Evolutionary conservation across 2,888 invertebrate species (phyloP).

Genomic region (Sisyra nigra): DNA sequence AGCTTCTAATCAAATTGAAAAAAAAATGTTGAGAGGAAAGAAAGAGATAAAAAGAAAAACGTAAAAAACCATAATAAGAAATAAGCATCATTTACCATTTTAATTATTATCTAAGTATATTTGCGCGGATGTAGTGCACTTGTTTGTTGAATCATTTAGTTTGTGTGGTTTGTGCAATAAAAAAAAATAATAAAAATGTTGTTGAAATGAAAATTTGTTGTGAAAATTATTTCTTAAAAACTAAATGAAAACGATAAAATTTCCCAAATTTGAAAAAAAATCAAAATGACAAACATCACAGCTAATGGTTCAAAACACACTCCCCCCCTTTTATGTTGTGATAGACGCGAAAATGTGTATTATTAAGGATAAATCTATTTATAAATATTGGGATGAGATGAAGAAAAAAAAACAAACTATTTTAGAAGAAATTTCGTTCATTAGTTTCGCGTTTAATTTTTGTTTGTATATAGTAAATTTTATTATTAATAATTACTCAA

Average conservation of each 20-base stretch:
- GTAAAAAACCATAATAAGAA: background rate
- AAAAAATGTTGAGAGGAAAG: background rate
- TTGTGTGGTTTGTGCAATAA: background rate
- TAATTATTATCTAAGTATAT: slow-evolving; percentile 1
- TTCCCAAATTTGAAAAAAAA: background rate
- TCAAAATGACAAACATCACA: slow-evolving; percentile 2
- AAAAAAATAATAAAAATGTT: background rate
- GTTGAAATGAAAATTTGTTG: background rate
- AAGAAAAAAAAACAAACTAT: no score
- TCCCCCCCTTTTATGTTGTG: slow-evolving; percentile 20
- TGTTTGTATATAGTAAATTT: no score
- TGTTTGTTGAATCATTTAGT: slow-evolving; percentile 6
- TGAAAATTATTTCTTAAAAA: background rate
- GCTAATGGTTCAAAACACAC: slow-evolving; percentile 4
- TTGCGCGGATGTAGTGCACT: slow-evolving; percentile 8
- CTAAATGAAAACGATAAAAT: background rate
- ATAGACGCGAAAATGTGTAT: slow-evolving; percentile 22
- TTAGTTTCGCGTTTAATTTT: no score
- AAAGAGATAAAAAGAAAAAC: background rate
- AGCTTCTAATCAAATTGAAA: no score
- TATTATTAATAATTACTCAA: no score
- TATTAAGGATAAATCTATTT: no score
- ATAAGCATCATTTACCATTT: slow-evolving; percentile 1
- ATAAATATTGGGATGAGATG: no score
- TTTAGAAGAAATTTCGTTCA: no score